Evolutionary conservation across 2,797 vertebrate genomes (phyloP).

Genomic region (Enteromius afrohamiltoni): DNA sequence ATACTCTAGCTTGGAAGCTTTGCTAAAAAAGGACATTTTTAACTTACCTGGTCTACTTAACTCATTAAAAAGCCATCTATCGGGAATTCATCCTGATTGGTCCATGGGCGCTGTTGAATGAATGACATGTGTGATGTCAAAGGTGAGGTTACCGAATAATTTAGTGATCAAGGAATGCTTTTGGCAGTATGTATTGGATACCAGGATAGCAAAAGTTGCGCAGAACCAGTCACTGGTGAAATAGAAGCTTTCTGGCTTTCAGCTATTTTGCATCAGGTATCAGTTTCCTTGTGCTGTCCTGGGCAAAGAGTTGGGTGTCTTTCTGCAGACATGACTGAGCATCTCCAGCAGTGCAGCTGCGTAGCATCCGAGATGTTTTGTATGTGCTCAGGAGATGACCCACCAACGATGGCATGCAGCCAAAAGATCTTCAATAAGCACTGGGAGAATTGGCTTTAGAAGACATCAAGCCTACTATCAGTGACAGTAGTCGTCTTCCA

Average conservation of each 20-base stretch:
- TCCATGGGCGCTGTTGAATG: not conserved
- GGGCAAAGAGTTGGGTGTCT: not conserved
- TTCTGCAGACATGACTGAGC: not conserved
- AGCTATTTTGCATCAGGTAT: not conserved
- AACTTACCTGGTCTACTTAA: not conserved
- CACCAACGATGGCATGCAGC: not conserved
- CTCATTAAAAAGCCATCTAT: not conserved
- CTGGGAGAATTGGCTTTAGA: not conserved
- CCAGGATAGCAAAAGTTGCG: not conserved
- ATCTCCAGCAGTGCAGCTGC: not conserved
- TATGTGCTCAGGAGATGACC: not conserved
- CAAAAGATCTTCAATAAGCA: not conserved
- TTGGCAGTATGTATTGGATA: not conserved
- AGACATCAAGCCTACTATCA: not conserved
- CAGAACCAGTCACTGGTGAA: not conserved
- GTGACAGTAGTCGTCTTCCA: not conserved
- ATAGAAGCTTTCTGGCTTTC: not conserved
- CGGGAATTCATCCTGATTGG: slow-evolving; percentile 20
- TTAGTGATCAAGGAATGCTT: not conserved
- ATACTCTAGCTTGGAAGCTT: not conserved
- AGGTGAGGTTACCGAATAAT: not conserved
- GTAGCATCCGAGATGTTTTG: not conserved
- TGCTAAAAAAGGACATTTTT: not conserved
- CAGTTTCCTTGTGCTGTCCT: not conserved
- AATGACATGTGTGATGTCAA: not conserved